phyloP scores from a whole-genome alignment of 2,113 vertebrate species.

The Pyxicephalus adspersus region DNA sequence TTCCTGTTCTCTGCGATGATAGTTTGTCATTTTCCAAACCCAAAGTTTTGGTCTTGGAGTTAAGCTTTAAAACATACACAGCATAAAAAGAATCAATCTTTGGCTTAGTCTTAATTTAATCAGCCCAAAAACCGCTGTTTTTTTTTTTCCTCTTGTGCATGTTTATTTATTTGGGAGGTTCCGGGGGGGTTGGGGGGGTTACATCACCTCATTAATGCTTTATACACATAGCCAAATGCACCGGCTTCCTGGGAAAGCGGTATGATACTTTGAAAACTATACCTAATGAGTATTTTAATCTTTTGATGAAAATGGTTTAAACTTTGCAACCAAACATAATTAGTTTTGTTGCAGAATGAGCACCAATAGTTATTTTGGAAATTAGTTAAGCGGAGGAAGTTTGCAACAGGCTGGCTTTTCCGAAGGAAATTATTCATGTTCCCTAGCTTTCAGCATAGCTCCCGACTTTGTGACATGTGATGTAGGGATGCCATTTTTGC shows the following conservation, averaged over 20 bases:
- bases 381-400: conserved; percentile 15
- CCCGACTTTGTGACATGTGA: no score
- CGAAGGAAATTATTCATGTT: conserved; percentile 3
- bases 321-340: conserved; percentile 24
- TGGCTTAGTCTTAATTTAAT: conserved; percentile 36
- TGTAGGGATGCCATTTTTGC: no score
- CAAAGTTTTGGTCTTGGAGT: conserved; percentile 13
- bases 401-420: background rate
- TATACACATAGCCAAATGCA: background rate
- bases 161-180: conserved; percentile 38
- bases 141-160: background rate
- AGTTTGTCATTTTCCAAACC: conserved; percentile 53
- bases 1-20: conserved; percentile 33
- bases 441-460: background rate
- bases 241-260: conserved; percentile 17
- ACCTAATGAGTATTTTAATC: conserved; percentile 43
- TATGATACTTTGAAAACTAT: conserved; percentile 10
- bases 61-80: conserved; percentile 41
- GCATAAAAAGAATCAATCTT: conserved; percentile 38
- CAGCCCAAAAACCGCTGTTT: conserved; percentile 20
- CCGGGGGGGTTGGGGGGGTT: background rate
- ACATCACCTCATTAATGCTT: conserved; percentile 49
- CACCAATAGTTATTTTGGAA: conserved; percentile 26
- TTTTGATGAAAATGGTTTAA: conserved; percentile 39
- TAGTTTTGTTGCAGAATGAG: conserved; percentile 18